Evolutionary conservation across 2,888 invertebrate genomes (phyloP).

Genomic region (Drosophila pullipes): DNA sequence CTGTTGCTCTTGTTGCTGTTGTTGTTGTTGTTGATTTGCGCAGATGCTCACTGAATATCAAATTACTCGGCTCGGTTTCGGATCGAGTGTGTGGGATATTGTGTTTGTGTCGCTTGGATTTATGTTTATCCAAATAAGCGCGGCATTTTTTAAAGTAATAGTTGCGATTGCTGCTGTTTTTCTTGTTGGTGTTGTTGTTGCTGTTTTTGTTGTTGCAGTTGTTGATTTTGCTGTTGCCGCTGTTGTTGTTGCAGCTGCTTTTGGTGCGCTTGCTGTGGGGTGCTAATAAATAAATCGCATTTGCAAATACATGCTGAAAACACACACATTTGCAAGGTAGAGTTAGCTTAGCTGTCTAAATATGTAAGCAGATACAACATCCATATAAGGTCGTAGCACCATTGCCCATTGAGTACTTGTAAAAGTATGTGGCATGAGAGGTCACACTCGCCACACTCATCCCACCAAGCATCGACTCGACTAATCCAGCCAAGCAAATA

Average conservation of each 20-base stretch:
- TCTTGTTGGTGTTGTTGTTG: not conserved
- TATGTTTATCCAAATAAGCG: constrained; percentile 75
- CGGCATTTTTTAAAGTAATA: constrained; percentile 73
- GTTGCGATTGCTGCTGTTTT: constrained; percentile 36
- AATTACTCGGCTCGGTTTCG: constrained; percentile 59
- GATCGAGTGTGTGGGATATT: constrained; percentile 53
- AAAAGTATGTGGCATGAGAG: not conserved
- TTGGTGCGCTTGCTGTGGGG: constrained; percentile 67
- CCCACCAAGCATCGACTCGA: not conserved
- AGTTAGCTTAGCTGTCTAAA: constrained; percentile 33
- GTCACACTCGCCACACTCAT: constrained; percentile 33
- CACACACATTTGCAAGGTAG: constrained; percentile 27
- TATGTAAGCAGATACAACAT: constrained; percentile 9
- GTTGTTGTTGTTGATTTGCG: constrained; percentile 36
- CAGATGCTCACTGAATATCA: constrained; percentile 77
- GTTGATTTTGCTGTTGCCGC: constrained; percentile 43
- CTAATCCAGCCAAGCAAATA: constrained; percentile 2
- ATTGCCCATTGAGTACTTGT: constrained; percentile 12
- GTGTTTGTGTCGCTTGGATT: constrained; percentile 58
- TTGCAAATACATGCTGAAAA: constrained; percentile 26
- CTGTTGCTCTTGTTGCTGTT: not conserved
- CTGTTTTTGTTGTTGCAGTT: constrained; percentile 14
- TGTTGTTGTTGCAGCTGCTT: constrained; percentile 45
- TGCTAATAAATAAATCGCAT: constrained; percentile 82
- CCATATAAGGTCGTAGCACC: constrained; percentile 55